Base-by-base conservation (phyloP, 2,113 vertebrate species). In the Tricholaema leucomelas region DNA sequence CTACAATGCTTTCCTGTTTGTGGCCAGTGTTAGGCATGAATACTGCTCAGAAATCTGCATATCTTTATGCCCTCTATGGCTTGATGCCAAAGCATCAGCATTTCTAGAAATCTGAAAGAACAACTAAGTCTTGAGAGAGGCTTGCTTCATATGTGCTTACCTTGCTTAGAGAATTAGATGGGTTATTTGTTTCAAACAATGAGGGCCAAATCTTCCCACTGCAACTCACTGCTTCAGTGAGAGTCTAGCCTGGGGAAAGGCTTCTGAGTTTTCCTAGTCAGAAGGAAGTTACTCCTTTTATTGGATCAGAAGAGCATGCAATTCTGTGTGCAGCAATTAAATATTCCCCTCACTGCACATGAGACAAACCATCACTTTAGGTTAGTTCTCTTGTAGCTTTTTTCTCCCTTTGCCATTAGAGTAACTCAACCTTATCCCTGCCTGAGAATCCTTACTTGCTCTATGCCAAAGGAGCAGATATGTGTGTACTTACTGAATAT, bases 241-340 rank as follows among this genome's bases (percentile, higher is more conserved):
- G 58, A 90, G 30, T 24, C 58, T 69, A 93, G 59, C 61, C 1
- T 86, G 74, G 33, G 83, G 71, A 81, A 77, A 66, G 38, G 24
- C 55, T 91, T 92, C 61, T 42, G 20, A 75, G 18, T 81, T 90
- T 79, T 91, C 77, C 59, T 87, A 65, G 52, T 92, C 58, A 93
- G 64, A 81, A 81, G n/a, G 24, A 91, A 93, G 24, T 55, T 90
- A 88, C 36, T 85, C 28, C 17, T 89, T 77, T 84, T 83, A 83
- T 73, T 75, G 65, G 60, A 92, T 91, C 50, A 85, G 87, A 90
- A 88, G 89, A 93, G 40, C 69, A 89, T 89, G 78, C 61, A 75
- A 19, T 77, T 93, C 74, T 73, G 18, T 28, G 33, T 92, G 59
- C 73, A 83, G 64, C 81, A 88, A 86, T 94, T 90, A 94, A 94